phyloP scores from a whole-genome alignment of 2,888 invertebrate genomes.

The Sycophila texana region DNA sequence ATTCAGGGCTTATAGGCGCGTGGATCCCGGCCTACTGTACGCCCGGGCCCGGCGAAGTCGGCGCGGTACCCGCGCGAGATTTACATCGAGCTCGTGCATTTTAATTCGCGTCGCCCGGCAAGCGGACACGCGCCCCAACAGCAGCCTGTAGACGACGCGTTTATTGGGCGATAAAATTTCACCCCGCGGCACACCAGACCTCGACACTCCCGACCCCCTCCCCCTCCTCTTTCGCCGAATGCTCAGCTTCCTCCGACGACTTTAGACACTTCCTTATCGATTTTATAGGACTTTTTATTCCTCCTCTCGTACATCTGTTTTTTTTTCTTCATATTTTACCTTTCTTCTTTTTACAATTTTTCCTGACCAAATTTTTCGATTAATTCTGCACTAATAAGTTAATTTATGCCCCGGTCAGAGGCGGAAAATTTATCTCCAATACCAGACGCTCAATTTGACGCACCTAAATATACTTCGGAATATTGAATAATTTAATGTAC shows the following conservation, averaged over 20 bases:
- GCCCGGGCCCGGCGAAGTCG: background rate
- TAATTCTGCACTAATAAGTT: no score
- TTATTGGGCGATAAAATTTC: conserved; percentile 73
- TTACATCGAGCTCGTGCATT: conserved; percentile 69
- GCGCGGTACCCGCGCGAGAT: conserved; percentile 59
- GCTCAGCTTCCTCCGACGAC: conserved; percentile 13
- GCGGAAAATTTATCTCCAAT: no score
- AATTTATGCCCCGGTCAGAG: no score
- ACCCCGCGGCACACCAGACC: conserved; percentile 61
- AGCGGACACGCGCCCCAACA: conserved; percentile 44
- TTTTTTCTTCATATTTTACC: background rate
- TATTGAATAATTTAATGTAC: no score
- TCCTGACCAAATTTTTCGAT: no score
- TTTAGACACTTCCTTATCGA: conserved; percentile 46
- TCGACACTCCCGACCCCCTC: conserved; percentile 55
- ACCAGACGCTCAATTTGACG: no score
- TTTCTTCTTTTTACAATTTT: background rate
- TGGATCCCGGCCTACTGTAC: background rate
- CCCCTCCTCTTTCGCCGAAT: conserved; percentile 19
- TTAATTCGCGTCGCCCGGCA: conserved; percentile 65
- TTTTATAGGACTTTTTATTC: conserved; percentile 16
- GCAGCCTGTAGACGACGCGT: conserved; percentile 70
- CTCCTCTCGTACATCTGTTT: background rate
- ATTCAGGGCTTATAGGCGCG: conserved; percentile 38
- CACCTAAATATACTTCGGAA: no score